Percentiles rank a stretch among this genome's conserved stretches.
phyloP scores from a whole-genome alignment of 1,140 invertebrate species.

The Drepana arcuata region DNA sequence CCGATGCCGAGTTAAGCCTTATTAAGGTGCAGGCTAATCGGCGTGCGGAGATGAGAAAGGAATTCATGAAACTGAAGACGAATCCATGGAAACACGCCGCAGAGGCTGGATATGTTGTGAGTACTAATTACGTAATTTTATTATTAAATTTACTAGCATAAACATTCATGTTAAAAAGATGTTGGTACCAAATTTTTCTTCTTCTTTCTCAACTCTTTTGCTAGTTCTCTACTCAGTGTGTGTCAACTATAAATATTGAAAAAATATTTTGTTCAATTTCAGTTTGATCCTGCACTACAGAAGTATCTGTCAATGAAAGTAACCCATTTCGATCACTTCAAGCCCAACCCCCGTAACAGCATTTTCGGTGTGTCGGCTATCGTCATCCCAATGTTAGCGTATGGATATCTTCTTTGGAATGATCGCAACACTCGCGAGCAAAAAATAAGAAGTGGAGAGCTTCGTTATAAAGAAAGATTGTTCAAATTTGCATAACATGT shows the following conservation, averaged over 20 bases:
- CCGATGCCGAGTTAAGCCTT: conserved; percentile 55
- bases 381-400: conserved; percentile 73
- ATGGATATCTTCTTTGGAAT: conserved; percentile 70
- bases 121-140: conserved; percentile 59
- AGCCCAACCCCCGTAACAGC: conserved; percentile 74
- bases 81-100: conserved; percentile 75
- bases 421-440: conserved; percentile 73
- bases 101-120: conserved; percentile 61
- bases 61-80: conserved; percentile 78
- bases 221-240: no score
- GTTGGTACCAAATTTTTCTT: background rate
- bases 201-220: background rate
- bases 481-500: conserved; percentile 32
- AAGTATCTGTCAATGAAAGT: conserved; percentile 79
- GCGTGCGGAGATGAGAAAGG: conserved; percentile 72
- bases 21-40: conserved; percentile 73
- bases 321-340: conserved; percentile 77
- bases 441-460: conserved; percentile 76
- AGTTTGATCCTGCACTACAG: conserved; percentile 85
- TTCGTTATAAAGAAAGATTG: conserved; percentile 79
- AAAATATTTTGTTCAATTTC: conserved; percentile 61
- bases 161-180: conserved; percentile 5
- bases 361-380: conserved; percentile 69
- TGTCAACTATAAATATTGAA: background rate
- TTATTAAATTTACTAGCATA: conserved; percentile 15